These are phyloP conservation scores for Intoshia linei DNA, from an alignment of 1,140 invertebrate species.

Conservation along the genomic window DNA sequence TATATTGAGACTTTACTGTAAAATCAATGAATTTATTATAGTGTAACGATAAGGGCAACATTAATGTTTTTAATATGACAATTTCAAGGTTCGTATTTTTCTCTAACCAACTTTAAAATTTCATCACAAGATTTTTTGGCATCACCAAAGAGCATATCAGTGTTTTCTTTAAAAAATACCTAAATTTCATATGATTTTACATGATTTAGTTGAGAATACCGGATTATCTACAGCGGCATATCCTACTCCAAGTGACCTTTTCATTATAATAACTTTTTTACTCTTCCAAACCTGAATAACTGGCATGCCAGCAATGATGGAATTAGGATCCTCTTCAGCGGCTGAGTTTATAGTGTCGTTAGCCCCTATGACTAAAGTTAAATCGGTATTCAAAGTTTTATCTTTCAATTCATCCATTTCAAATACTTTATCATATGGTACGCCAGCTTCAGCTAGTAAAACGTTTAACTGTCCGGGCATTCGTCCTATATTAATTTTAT, in stretches of 20 bases:
- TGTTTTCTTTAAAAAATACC: constrained; percentile 60
- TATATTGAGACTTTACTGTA: too few species aligned
- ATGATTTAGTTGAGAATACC: too few species aligned
- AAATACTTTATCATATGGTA: constrained; percentile 55
- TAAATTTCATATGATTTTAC: too few species aligned
- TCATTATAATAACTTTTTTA: constrained; percentile 58
- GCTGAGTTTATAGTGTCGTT: constrained; percentile 69
- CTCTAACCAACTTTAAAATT: constrained; percentile 36
- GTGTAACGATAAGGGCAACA: too few species aligned
- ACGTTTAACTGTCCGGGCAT: constrained; percentile 67
- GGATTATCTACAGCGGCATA: constrained; percentile 56
- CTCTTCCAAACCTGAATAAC: constrained; percentile 52
- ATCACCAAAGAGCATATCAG: constrained; percentile 53
- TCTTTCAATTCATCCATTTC: constrained; percentile 78
- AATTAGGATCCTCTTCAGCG: constrained; percentile 56
- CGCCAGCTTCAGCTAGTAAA: constrained; percentile 55
- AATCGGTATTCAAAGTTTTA: constrained; percentile 46
- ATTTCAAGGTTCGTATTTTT: too few species aligned
- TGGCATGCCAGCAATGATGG: constrained; percentile 64
- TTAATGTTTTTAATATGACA: too few species aligned
- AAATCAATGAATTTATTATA: too few species aligned
- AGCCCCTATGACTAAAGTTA: constrained; percentile 53
- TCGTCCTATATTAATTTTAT: constrained; percentile 28
- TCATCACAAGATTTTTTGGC: constrained; percentile 62
- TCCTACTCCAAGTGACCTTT: constrained; percentile 49